Conservation (phyloP, 2,888 invertebrate genomes). For the Tetragnatha montana region DNA sequence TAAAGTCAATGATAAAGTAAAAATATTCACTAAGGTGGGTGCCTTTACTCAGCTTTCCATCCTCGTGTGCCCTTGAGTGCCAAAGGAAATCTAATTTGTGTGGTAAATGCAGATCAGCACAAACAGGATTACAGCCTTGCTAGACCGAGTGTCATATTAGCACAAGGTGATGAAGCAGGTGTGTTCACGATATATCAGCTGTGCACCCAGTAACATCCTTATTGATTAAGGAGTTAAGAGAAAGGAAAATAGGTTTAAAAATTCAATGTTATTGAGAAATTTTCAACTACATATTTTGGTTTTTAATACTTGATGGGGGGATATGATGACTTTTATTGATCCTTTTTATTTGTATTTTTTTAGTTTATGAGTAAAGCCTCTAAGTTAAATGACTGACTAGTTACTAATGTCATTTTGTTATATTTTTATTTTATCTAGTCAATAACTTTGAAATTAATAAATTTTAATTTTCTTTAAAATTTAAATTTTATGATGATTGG, state of each 20-base stretch:
- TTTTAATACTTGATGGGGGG: too few relatives aligned
- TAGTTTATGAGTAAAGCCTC: too few relatives aligned
- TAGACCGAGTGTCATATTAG: conserved; percentile 3
- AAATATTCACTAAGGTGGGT: conserved; percentile 27
- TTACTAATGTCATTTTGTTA: too few relatives aligned
- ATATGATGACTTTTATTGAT: too few relatives aligned
- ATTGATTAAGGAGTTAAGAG: background rate
- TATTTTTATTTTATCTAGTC: too few relatives aligned
- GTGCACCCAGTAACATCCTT: conserved; percentile 27
- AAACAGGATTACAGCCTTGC: conserved; percentile 19
- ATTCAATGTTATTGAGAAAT: too few relatives aligned
- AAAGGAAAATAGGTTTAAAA: background rate
- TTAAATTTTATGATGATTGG: too few relatives aligned
- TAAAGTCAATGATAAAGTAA: conserved; percentile 19
- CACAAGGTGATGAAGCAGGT: conserved; percentile 40
- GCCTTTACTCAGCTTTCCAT: conserved; percentile 1
- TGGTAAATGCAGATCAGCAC: conserved; percentile 36
- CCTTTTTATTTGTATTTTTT: too few relatives aligned
- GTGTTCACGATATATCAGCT: conserved; percentile 31
- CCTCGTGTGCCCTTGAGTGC: conserved; percentile 21
- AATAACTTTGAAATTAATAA: too few relatives aligned
- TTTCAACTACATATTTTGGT: too few relatives aligned
- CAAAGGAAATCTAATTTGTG: conserved; percentile 23
- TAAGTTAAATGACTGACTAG: too few relatives aligned
- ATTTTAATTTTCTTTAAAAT: too few relatives aligned